A percentile compares a stretch with the other conserved stretches of the same genome.
These are phyloP conservation scores for Drosophila nasuta DNA, from an alignment of 1,140 invertebrate species.

Conservation along the genomic window DNA sequence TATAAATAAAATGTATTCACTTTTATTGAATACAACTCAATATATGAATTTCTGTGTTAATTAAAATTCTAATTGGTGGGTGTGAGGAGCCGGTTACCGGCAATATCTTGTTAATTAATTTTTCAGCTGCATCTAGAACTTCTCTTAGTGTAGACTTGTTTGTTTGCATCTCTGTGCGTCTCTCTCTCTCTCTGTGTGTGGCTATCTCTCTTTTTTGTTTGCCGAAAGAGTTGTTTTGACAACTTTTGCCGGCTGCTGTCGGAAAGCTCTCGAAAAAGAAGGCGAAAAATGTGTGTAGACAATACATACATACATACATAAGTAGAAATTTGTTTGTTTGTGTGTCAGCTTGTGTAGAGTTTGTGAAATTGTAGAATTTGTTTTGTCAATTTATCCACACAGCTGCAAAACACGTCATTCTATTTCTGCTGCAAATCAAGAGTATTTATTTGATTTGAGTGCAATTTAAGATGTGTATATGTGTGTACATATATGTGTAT, in stretches of 20 bases:
- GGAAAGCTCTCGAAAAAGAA: background rate
- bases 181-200: background rate
- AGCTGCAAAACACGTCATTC: background rate
- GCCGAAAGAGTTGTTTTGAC: conserved; percentile 3
- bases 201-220: background rate
- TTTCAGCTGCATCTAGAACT: background rate
- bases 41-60: conserved; percentile 1
- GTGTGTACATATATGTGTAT: too few species aligned
- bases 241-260: conserved; percentile 5
- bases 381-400: background rate
- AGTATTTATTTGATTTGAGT: background rate
- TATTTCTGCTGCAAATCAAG: background rate
- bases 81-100: background rate
- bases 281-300: background rate
- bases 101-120: background rate
- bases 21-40: conserved; percentile 48
- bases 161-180: background rate
- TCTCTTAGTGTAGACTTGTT: conserved; percentile 4
- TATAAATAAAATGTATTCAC: conserved; percentile 48
- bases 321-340: background rate
- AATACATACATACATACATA: background rate
- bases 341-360: background rate
- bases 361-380: background rate
- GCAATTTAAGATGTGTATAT: background rate
- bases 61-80: conserved; percentile 7